A percentile compares a stretch with the other conserved stretches of the same genome.
Evolutionary conservation across 2,888 invertebrate species (phyloP).

Genomic region (Synergus japonicus): DNA sequence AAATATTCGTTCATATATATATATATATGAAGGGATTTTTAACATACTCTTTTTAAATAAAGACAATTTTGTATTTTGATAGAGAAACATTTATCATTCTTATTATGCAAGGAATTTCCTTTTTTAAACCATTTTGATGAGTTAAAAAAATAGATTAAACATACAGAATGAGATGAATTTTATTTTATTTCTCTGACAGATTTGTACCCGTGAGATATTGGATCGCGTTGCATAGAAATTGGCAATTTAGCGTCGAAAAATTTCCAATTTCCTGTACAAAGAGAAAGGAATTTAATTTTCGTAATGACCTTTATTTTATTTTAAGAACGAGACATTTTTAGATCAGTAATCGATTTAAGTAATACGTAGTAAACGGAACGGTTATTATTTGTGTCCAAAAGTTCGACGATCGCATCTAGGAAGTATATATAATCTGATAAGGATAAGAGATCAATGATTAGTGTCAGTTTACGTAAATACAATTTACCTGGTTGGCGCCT

Average conservation of each 20-base stretch:
- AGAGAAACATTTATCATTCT: neutral
- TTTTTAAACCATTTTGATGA: neutral
- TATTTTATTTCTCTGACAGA: constrained; percentile 7
- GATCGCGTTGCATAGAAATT: constrained; percentile 20
- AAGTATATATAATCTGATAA: constrained; percentile 14
- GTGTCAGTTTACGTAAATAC: constrained; percentile 24
- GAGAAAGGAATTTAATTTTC: neutral
- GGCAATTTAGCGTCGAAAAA: constrained; percentile 6
- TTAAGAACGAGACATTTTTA: neutral
- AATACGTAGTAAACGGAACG: neutral
- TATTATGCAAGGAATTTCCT: neutral
- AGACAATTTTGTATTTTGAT: neutral
- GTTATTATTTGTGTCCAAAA: neutral
- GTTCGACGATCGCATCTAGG: constrained; percentile 17
- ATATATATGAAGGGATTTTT: neutral
- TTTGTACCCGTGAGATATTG: neutral
- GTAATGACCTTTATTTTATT: neutral
- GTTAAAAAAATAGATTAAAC: constrained; percentile 7
- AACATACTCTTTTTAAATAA: neutral
- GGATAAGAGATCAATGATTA: constrained; percentile 30
- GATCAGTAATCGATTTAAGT: neutral
- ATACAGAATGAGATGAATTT: constrained; percentile 5
- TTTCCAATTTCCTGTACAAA: neutral
- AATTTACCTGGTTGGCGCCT: constrained; percentile 14
- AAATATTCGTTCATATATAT: neutral